Conservation (phyloP, 2,113 vertebrate genomes). For the Vidua chalybeata region DNA sequence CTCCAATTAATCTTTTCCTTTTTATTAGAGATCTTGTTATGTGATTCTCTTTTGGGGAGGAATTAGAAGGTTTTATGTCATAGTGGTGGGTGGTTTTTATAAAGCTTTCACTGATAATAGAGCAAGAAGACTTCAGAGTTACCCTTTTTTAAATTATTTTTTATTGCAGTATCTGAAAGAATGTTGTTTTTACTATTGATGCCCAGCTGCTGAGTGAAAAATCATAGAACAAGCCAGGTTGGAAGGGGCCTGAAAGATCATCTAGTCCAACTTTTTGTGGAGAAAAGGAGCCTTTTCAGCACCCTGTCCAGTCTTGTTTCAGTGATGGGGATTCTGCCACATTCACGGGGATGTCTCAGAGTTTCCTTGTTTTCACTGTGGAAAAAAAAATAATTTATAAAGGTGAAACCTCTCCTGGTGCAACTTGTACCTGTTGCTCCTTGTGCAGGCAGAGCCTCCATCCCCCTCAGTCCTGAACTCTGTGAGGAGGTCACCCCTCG, state of each 20-base stretch:
- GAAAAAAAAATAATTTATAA: background rate
- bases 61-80: slow-evolving; percentile 14
- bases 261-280: background rate
- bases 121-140: slow-evolving; percentile 28
- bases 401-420: background rate
- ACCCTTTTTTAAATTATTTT: background rate
- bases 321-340: background rate
- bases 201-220: background rate
- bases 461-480: background rate
- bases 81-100: background rate
- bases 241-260: background rate
- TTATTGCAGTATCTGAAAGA: background rate
- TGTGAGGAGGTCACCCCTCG: accelerated
- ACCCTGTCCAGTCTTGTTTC: background rate
- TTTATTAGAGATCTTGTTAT: slow-evolving; percentile 58
- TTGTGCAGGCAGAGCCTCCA: background rate
- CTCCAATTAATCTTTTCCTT: slow-evolving; percentile 74
- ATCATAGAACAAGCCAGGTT: background rate
- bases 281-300: background rate
- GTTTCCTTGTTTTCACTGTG: background rate
- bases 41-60: slow-evolving; percentile 41
- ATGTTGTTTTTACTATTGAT: background rate
- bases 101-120: background rate
- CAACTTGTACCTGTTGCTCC: background rate
- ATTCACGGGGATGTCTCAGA: background rate